phyloP scores from a whole-genome alignment of 2,797 vertebrate species.

The Huso huso region DNA sequence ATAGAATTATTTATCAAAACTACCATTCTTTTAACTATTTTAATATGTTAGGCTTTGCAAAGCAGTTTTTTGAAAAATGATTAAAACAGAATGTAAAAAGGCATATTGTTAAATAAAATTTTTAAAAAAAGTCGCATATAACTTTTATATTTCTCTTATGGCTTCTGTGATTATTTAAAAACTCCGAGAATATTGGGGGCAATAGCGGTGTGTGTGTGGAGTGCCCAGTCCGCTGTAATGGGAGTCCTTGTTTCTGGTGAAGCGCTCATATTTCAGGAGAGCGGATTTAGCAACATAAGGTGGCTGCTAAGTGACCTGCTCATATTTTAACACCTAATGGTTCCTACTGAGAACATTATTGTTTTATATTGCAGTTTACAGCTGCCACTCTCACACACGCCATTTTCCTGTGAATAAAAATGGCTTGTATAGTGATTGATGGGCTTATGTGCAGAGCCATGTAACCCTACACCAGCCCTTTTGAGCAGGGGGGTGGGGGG shows the following conservation, averaged over 20 bases:
- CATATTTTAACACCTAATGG: conserved; percentile 6
- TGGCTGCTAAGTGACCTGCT: background rate
- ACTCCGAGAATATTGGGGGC: too few relatives aligned
- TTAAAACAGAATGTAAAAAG: too few relatives aligned
- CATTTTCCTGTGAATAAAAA: conserved; percentile 13
- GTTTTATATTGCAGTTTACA: conserved; percentile 11
- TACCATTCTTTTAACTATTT: too few relatives aligned
- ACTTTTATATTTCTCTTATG: too few relatives aligned
- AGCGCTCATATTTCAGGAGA: background rate
- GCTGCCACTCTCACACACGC: conserved; percentile 6
- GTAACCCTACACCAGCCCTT: conserved; percentile 13
- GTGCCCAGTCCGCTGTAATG: too few relatives aligned
- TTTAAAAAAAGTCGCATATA: too few relatives aligned
- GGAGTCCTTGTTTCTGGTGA: background rate
- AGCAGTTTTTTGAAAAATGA: too few relatives aligned
- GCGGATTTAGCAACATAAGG: background rate
- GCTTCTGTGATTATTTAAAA: too few relatives aligned
- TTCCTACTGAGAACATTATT: conserved; percentile 12
- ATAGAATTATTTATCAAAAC: too few relatives aligned
- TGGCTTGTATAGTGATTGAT: conserved; percentile 12
- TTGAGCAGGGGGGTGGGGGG: background rate
- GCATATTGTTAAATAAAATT: too few relatives aligned
- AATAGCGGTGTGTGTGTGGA: too few relatives aligned
- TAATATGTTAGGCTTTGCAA: too few relatives aligned
- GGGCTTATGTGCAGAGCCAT: conserved; percentile 8